Evolutionary conservation across 2,888 invertebrate genomes (phyloP).

Genomic region (Lycocerus yunnanus): DNA sequence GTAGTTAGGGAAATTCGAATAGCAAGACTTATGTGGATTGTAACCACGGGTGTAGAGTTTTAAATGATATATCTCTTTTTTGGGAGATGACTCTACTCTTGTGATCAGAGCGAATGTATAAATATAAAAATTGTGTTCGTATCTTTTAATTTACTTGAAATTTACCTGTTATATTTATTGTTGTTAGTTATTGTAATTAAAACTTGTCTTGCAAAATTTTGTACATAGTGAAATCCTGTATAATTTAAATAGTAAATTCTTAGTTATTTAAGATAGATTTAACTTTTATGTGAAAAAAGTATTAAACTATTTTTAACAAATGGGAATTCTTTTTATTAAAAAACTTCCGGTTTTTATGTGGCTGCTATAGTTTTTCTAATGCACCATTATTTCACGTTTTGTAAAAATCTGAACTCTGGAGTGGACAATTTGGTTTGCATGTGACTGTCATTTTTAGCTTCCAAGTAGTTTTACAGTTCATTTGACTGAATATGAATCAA

Average conservation of each 20-base stretch:
- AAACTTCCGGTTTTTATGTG: too few species aligned
- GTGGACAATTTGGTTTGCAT: too few species aligned
- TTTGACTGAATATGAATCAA: too few species aligned
- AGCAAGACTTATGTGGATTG: constrained; percentile 27
- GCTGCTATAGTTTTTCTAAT: too few species aligned
- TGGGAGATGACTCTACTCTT: neutral
- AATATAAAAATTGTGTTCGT: constrained; percentile 35
- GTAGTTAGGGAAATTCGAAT: constrained; percentile 27
- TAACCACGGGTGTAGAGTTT: neutral
- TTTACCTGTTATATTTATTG: constrained; percentile 38
- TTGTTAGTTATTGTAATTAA: constrained; percentile 34
- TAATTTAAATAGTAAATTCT: neutral
- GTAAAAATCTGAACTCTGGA: too few species aligned
- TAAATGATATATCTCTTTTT: neutral
- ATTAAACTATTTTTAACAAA: constrained; percentile 5
- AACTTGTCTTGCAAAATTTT: constrained; percentile 11
- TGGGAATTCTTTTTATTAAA: neutral
- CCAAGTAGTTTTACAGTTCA: too few species aligned
- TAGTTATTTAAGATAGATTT: neutral
- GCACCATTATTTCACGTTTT: too few species aligned
- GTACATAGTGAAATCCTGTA: constrained; percentile 7
- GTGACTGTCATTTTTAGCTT: too few species aligned
- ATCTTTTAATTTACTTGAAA: constrained; percentile 31
- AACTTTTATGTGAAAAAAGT: constrained; percentile 5
- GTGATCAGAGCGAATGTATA: neutral